Conservation (phyloP, 1,140 invertebrate species). For the Drosophila funebris region DNA sequence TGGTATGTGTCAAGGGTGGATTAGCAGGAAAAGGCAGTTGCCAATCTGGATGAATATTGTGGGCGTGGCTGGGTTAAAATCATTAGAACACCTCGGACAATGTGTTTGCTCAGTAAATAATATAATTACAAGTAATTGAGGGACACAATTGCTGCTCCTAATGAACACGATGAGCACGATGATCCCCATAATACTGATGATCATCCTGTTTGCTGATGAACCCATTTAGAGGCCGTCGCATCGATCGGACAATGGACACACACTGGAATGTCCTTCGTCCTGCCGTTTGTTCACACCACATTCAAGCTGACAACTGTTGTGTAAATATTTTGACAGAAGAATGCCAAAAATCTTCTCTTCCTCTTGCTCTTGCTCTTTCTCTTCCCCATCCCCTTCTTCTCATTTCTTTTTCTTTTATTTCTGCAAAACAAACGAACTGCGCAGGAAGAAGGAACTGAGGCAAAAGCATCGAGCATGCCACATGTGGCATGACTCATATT, state of each 20-base stretch:
- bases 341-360: slow-evolving; percentile 65
- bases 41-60: neutral
- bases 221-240: slow-evolving; percentile 34
- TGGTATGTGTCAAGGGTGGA: too few relatives aligned
- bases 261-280: slow-evolving; percentile 59
- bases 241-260: slow-evolving; percentile 52
- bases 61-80: slow-evolving; percentile 28
- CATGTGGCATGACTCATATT: slow-evolving; percentile 29
- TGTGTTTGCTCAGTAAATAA: slow-evolving; percentile 71
- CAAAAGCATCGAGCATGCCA: neutral
- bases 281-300: slow-evolving; percentile 14
- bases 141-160: neutral
- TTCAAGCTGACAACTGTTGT: slow-evolving; percentile 70
- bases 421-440: slow-evolving; percentile 18
- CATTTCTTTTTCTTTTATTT: neutral
- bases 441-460: slow-evolving; percentile 16
- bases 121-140: slow-evolving; percentile 77
- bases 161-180: neutral
- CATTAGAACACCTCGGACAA: slow-evolving; percentile 13
- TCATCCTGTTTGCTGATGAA: slow-evolving; percentile 21
- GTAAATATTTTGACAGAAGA: slow-evolving; percentile 83
- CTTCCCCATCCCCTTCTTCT: neutral
- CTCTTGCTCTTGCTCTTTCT: neutral
- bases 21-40: slow-evolving; percentile 17
- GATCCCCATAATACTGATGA: neutral